Evolutionary conservation across 2,888 invertebrate genomes (phyloP), one percentile per base, ranked within the genome.

Genomic region (Cosmia trapezina): DNA sequence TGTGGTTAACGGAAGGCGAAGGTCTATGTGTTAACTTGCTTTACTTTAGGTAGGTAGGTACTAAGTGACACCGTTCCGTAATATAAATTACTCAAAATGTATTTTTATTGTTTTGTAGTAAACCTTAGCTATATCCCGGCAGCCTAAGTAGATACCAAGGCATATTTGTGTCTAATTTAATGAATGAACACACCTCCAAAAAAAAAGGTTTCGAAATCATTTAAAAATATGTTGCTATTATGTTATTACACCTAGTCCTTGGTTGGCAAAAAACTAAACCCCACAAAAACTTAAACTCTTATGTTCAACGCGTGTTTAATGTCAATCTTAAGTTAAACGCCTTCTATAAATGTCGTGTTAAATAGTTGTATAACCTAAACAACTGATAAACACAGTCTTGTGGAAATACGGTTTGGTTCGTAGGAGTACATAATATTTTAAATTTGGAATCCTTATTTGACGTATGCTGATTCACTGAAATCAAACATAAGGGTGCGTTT

Each of bases 1-100:
- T 83, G 85, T 85, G 87, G 83, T 86, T 85, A 88, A 68, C 67
- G 71, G 87, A 85, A 88, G 87, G 83, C 72, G 83, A 81, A 70
- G 70, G 78, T 76, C 63, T 76, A 86, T 63, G 88, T 88, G 87
- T 87, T 88, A 88, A 87, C 82, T 87, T 81, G 81, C 80, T 83
- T 80, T 68, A 81, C 83, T 80, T 72, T 61, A 43, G 47, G 33
- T 37, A n/a, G 33, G n/a, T 63, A n/a, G n/a, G 47, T 43, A 70
- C 63, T 63, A 72, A 76, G 80, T 75, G 54, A 80, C 73, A 80
- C 78, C 73, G 80, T 83, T 61, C 53, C 47, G 71, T 78, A 76
- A 76, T 65, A 64, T 22, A 14, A 64, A 41, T 45, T 37, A n/a
- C 8, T 57, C 14, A 28, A 37, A 57, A 41, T 63, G 19, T 61